phyloP scores from a whole-genome alignment of 2,113 vertebrate species.

The Holacanthus passer region DNA sequence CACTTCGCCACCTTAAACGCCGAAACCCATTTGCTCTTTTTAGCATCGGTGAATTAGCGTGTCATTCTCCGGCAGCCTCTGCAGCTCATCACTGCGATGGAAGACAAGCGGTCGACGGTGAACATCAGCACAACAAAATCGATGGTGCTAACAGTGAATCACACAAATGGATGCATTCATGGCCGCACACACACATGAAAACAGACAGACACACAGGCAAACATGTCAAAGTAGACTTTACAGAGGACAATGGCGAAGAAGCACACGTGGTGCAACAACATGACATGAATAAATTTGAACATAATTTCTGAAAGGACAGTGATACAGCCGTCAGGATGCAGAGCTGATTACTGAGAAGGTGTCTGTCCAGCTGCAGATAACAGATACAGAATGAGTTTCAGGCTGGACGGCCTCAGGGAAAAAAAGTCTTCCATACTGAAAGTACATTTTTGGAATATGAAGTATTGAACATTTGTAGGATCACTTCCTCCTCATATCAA shows the following conservation, averaged over 20 bases:
- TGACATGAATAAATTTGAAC: neutral
- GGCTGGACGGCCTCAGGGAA: neutral
- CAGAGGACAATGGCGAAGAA: neutral
- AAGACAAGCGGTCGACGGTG: neutral
- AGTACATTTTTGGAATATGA: neutral
- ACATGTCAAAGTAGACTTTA: neutral
- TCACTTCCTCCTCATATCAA: neutral
- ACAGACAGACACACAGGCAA: neutral
- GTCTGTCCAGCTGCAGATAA: slow-evolving; percentile 50
- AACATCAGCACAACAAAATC: slow-evolving; percentile 5
- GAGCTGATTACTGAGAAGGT: slow-evolving; percentile 7
- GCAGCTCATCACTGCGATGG: neutral
- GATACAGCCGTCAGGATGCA: slow-evolving; percentile 9
- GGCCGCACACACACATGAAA: neutral
- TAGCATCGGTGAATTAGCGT: slow-evolving; percentile 34
- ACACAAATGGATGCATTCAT: neutral
- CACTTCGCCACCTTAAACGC: slow-evolving; percentile 47
- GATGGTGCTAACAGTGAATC: neutral
- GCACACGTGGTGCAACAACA: neutral
- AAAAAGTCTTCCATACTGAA: fast-evolving
- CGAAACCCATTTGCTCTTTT: slow-evolving; percentile 37
- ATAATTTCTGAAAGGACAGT: neutral
- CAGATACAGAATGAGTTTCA: slow-evolving; percentile 4
- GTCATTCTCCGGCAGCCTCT: slow-evolving; percentile 8
- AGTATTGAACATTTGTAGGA: neutral